Evolutionary conservation across 2,113 vertebrate genomes (phyloP), one percentile per base, ranked within the genome.

Genomic region (Burhinus bistriatus): DNA sequence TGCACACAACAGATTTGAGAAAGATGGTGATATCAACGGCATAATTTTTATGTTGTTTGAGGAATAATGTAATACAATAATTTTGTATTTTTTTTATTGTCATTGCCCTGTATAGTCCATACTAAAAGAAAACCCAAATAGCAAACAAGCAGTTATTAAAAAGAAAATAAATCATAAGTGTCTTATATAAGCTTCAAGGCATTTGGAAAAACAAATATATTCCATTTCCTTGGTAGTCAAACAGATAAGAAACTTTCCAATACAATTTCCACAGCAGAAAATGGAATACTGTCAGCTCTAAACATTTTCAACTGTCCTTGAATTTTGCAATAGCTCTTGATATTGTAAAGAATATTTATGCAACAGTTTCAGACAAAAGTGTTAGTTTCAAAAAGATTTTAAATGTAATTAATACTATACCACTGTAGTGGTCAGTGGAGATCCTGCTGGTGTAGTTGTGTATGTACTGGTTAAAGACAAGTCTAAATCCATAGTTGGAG

Each of bases 401-500:
- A 89, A 69, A 47, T 51, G 29, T 40, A 90, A 71, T 34, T 78
- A 92, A 95, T 93, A 96, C 97, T 97, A 83, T 98, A 99, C 99
- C 96, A 98, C 97, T 82, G 98, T 97, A 84, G 98, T 98, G 98
- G 98, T 99, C 96, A 99, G 97, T 3, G 99, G 99, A 59, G 99
- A 99, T 85, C 99, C 99, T 94, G 98, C 98, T 36, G 99, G 98
- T 26, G 99, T 99, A 65, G 98, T 98, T 64, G 99, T 99, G 16
- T 99, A 99, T 90, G 99, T 99, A 95, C 99, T 99, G 88, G 98
- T 99, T 89, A 99, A 97, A 71, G 99, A 99, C 76, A 99, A 97
- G 93, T 99, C 99, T 90, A 99, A 98, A 98, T 99, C 99, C 95
- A 99, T 98, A 16, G 99, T 98, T 78, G 99, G 99, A 55, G 99